Percentiles rank a stretch among this genome's conserved stretches.
These are phyloP conservation scores for Meloe dianella DNA, from an alignment of 2,888 invertebrate genomes.

Conservation along the genomic window DNA sequence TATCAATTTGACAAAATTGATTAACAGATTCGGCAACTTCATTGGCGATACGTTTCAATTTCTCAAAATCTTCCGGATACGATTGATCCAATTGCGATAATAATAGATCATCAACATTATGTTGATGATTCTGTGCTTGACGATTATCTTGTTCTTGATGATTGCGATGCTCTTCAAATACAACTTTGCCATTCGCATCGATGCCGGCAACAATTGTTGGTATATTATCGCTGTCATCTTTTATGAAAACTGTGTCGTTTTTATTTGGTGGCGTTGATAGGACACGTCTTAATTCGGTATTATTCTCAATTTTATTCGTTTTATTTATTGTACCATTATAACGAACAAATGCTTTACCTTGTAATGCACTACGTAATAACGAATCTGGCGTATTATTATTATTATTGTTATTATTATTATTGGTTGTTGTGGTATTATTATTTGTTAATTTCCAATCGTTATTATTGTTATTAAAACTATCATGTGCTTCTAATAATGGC, in stretches of 20 bases:
- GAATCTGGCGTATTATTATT: conserved; percentile 68
- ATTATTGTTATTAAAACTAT: conserved; percentile 72
- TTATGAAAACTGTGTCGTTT: conserved; percentile 57
- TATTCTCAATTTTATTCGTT: conserved; percentile 49
- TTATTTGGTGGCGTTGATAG: conserved; percentile 61
- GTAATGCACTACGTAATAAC: conserved; percentile 79
- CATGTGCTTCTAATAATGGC: conserved; percentile 65
- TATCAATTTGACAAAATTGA: conserved; percentile 66
- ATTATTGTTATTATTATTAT: conserved; percentile 29
- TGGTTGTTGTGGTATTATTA: conserved; percentile 72
- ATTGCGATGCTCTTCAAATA: conserved; percentile 50
- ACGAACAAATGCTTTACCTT: conserved; percentile 71
- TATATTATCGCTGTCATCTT: conserved; percentile 53
- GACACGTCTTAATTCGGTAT: conserved; percentile 65
- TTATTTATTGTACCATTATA: conserved; percentile 55
- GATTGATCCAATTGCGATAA: conserved; percentile 72
- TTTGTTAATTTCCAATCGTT: conserved; percentile 84
- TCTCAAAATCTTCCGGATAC: conserved; percentile 83
- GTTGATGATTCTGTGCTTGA: conserved; percentile 68
- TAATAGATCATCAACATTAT: conserved; percentile 73
- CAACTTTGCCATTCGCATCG: conserved; percentile 55
- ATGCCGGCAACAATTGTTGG: conserved; percentile 58
- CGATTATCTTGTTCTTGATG: conserved; percentile 52
- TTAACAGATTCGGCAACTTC: conserved; percentile 81
- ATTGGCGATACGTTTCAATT: conserved; percentile 81